Evolutionary conservation across 2,888 invertebrate species (phyloP).

Genomic region (Philhelius pedissequus): DNA sequence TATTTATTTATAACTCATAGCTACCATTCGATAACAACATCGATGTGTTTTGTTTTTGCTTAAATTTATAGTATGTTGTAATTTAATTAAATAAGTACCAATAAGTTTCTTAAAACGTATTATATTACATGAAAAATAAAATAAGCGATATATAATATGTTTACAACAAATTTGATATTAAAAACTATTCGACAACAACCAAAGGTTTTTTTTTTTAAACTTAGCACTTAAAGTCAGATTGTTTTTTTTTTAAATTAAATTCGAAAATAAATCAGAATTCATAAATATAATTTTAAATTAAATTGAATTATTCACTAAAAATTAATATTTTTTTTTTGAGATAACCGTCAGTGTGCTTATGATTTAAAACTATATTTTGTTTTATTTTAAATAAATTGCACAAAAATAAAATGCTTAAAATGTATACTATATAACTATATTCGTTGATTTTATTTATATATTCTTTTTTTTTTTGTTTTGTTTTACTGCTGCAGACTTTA

Average conservation of each 20-base stretch:
- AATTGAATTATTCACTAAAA: slow-evolving; percentile 29
- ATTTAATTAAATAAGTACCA: slow-evolving; percentile 47
- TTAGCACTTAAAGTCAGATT: slow-evolving; percentile 35
- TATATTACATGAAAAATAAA: slow-evolving; percentile 50
- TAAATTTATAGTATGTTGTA: no score
- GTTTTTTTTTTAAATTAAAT: neutral
- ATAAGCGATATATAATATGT: neutral
- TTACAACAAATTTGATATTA: slow-evolving; percentile 8
- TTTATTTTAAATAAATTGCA: slow-evolving; percentile 52
- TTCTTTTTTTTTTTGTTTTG: neutral
- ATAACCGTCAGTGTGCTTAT: slow-evolving; percentile 17
- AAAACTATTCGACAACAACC: slow-evolving; percentile 53
- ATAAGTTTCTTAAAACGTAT: slow-evolving; percentile 49
- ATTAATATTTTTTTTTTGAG: slow-evolving; percentile 17
- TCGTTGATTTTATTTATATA: slow-evolving; percentile 52
- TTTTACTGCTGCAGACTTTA: slow-evolving; percentile 28
- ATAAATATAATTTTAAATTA: slow-evolving; percentile 35
- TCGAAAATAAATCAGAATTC: slow-evolving; percentile 22
- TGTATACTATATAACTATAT: slow-evolving; percentile 60
- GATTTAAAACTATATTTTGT: slow-evolving; percentile 17
- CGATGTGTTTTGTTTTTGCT: slow-evolving; percentile 38
- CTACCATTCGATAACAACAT: slow-evolving; percentile 51
- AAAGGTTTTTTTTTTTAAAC: slow-evolving; percentile 38
- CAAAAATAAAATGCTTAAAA: slow-evolving; percentile 63
- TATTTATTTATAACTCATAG: slow-evolving; percentile 44